Conservation (phyloP, 2,797 vertebrate genomes). For the Oryzias dopingdopingensis region DNA sequence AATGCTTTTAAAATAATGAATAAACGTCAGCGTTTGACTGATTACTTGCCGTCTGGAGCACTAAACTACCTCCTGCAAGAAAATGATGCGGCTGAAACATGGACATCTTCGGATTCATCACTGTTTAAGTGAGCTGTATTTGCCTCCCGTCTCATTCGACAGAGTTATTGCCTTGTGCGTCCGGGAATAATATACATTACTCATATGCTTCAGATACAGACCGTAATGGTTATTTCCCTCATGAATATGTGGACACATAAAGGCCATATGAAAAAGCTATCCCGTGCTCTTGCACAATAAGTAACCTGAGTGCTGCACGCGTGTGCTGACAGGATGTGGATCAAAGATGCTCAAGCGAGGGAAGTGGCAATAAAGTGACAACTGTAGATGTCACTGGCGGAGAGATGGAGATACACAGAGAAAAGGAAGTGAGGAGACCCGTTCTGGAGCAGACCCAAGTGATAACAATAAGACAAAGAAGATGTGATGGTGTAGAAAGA, state of each 20-base stretch:
- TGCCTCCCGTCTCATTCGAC: conserved; percentile 41
- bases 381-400: conserved; percentile 47
- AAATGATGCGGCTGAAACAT: conserved; percentile 17
- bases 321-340: conserved; percentile 51
- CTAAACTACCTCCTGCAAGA: conserved; percentile 14
- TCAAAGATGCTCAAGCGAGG: conserved; percentile 50
- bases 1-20: too few relatives aligned
- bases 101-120: conserved; percentile 45
- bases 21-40: neutral
- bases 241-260: conserved; percentile 46
- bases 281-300: conserved; percentile 31
- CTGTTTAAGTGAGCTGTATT: conserved; percentile 50
- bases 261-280: conserved; percentile 15
- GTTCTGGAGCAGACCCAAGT: conserved; percentile 17
- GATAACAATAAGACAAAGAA: conserved; percentile 23
- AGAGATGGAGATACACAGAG: conserved; percentile 51
- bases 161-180: conserved; percentile 62
- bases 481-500: conserved; percentile 25
- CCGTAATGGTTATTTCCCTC: conserved; percentile 64
- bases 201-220: conserved; percentile 49
- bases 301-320: conserved; percentile 36
- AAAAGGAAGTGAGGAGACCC: neutral
- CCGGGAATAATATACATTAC: conserved; percentile 63
- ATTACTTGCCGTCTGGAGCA: neutral
- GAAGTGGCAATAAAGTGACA: conserved; percentile 54